Conservation (phyloP, 2,113 vertebrate genomes). For the Zosterops lateralis region DNA sequence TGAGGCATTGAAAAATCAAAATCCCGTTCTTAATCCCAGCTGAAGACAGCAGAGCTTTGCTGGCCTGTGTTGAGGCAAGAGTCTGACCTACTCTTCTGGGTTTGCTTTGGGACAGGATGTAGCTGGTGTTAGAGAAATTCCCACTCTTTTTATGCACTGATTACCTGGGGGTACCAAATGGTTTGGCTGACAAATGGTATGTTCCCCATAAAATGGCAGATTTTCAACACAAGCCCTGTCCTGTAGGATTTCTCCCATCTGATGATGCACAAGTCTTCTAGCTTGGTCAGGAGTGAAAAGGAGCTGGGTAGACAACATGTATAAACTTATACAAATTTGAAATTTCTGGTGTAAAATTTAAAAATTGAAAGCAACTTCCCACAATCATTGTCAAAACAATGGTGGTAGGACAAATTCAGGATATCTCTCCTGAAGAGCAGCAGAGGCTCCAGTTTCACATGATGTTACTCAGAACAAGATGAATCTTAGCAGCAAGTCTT, state of each 20-base stretch:
- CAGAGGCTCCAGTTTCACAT: neutral
- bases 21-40: fast-evolving
- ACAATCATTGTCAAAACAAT: neutral
- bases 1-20: neutral
- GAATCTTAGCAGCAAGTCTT: neutral
- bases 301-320: fast-evolving
- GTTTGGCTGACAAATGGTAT: neutral
- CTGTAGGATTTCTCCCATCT: neutral
- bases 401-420: neutral
- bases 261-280: neutral
- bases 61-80: neutral
- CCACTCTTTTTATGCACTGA: neutral
- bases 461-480: neutral
- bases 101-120: neutral
- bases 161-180: fast-evolving
- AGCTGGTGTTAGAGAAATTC: neutral
- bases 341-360: neutral
- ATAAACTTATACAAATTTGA: neutral
- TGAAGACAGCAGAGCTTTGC: neutral
- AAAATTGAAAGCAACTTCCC: neutral
- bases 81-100: neutral
- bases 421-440: neutral
- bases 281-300: neutral
- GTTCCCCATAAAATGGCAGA: neutral
- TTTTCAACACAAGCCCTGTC: neutral